Evolutionary conservation across 2,797 vertebrate species (phyloP), one percentile per base, ranked within the genome.

Genomic region (Pangasius larnaudii): DNA sequence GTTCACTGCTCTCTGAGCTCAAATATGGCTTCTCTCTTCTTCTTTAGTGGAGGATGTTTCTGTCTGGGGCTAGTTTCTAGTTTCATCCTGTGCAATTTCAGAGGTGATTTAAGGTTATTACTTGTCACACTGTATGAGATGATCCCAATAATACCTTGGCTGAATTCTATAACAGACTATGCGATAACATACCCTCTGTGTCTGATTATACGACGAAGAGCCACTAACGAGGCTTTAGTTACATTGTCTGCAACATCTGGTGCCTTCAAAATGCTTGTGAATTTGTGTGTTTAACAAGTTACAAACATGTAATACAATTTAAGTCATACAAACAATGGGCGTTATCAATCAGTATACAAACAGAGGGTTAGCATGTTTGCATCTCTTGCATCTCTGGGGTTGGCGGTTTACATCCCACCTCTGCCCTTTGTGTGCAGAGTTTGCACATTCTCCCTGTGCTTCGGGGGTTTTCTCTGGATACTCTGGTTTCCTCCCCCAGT

Each of bases 1-100:
- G 61, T 84, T 84, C 42, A 53, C 42, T 51, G 61, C n/a, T 84
- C 81, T 84, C 81, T 22, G 63, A 33, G 79, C 58, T 61, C 36
- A 18, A 63, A 46, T 61, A 81, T n/a, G 36, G 79, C 58, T 61
- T 63, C 53, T 56, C 53, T 78, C 49, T 51, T 42, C 39, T 27
- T 10, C 22, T 79, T 79, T 58, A 81, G 56, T 27, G 13, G 19
- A 42, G 36, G 49, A 53, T 18, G 14, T 51, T 49, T 59, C 78
- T 59, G 78, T 80, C 78, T 59, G 19, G 33, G 78, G 22, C 78
- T 39, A 14, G 53, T 16, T 77, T 77, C 22, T 39, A 39, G 39
- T 39, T 39, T 39, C 39, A 53, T 78, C 49, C 8, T 77, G 24
- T n/a, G 19, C 8, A 24, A 6, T 16, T 14, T 46, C 39, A 24